Conservation (phyloP, 2,797 vertebrate genomes). For the Rhincodon typus region DNA sequence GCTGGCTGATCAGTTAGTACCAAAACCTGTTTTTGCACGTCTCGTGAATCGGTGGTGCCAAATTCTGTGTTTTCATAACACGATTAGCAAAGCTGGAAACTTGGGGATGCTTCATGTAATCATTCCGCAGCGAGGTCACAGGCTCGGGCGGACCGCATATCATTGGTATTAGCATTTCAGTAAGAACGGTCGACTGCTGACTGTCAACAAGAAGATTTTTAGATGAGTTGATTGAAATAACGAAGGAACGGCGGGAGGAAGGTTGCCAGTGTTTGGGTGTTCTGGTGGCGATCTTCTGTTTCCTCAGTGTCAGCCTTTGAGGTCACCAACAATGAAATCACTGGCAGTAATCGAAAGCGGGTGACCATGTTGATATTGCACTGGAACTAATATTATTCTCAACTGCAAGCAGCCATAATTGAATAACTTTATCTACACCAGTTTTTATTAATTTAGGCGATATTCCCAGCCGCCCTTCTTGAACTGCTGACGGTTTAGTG, state of each 20-base stretch:
- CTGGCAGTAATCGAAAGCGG: background rate
- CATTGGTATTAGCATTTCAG: background rate
- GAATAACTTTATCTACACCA: background rate
- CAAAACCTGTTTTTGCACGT: background rate
- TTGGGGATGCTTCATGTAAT: background rate
- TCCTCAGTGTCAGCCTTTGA: background rate
- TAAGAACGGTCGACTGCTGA: background rate
- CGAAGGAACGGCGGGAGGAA: background rate
- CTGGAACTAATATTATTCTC: background rate
- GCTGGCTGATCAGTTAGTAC: background rate
- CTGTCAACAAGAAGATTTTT: background rate
- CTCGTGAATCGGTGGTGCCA: background rate
- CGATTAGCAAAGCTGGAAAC: background rate
- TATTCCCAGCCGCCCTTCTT: no score
- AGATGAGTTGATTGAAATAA: background rate
- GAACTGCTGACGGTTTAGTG: no score
- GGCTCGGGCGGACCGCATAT: background rate
- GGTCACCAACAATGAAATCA: no score
- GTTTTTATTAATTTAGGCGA: no score
- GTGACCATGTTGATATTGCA: background rate
- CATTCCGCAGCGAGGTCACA: background rate
- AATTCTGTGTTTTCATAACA: background rate
- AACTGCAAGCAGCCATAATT: background rate
- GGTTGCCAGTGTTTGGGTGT: background rate
- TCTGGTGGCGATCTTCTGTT: background rate